phyloP scores from a whole-genome alignment of 2,113 vertebrate genomes.

The Pavo muticus region DNA sequence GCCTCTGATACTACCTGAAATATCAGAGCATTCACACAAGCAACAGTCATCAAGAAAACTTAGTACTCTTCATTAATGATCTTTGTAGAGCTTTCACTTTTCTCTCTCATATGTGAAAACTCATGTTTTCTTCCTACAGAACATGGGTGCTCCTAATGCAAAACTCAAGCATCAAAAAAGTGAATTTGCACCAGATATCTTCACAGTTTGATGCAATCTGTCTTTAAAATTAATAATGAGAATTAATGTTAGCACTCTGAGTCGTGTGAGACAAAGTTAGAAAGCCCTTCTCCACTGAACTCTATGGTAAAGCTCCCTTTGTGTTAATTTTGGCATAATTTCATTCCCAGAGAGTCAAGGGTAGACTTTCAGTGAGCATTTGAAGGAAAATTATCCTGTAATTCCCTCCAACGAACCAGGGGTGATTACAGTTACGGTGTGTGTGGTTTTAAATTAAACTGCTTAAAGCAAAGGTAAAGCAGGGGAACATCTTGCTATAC shows the following conservation, averaged over 20 bases:
- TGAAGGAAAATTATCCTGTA: slow-evolving; percentile 14
- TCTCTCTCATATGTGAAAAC: not conserved
- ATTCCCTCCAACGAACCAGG: not conserved
- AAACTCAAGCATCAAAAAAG: not conserved
- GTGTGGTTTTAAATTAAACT: not conserved
- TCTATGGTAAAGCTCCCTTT: not conserved
- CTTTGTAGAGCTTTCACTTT: not conserved
- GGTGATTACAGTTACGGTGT: not conserved
- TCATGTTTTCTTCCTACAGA: not conserved
- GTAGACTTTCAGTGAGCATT: not conserved
- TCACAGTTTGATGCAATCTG: not conserved
- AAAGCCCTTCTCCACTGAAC: not conserved
- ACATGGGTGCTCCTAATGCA: not conserved
- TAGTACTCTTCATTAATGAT: not conserved
- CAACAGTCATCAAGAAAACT: not conserved
- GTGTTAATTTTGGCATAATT: not conserved
- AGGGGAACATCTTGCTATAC: not conserved
- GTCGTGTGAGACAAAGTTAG: not conserved
- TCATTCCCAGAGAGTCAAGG: not conserved
- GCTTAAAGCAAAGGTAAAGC: not conserved
- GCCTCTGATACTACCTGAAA: not conserved
- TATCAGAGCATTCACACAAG: not conserved
- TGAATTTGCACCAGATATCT: not conserved
- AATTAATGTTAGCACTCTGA: accelerated
- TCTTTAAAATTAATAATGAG: not conserved